Conservation (phyloP, 2,888 invertebrate species). For the Athrips mouffetella region DNA sequence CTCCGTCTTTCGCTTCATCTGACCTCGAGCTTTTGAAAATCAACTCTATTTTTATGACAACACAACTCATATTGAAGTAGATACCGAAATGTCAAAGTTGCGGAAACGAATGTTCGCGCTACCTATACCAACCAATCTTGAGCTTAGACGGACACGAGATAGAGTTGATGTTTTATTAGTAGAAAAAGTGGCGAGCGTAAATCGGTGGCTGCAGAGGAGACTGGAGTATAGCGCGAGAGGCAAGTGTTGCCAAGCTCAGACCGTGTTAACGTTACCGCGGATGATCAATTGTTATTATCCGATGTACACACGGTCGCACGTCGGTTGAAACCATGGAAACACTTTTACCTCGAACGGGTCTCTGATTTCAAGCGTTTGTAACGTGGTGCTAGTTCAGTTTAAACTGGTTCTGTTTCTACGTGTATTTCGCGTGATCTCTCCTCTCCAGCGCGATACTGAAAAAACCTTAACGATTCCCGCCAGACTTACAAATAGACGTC, state of each 20-base stretch:
- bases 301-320: too few species aligned
- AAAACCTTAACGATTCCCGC: conserved; percentile 16
- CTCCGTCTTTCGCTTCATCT: conserved; percentile 10
- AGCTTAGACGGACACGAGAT: neutral
- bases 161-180: neutral
- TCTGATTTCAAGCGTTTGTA: too few species aligned
- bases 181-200: neutral
- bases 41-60: neutral
- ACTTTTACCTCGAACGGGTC: too few species aligned
- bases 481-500: conserved; percentile 32
- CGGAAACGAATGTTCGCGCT: neutral
- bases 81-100: neutral
- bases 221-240: conserved; percentile 33
- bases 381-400: too few species aligned
- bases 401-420: too few species aligned
- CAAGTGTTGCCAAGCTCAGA: conserved; percentile 52
- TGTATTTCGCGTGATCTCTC: neutral
- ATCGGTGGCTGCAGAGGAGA: conserved; percentile 2
- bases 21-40: neutral
- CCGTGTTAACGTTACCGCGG: neutral
- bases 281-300: too few species aligned
- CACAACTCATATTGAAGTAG: neutral
- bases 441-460: conserved; percentile 12
- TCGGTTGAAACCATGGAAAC: too few species aligned
- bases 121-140: neutral